A percentile compares a stretch with the other conserved stretches of the same genome.
These are phyloP conservation scores for Cyrtodaria siliqua DNA, from an alignment of 2,888 invertebrate genomes.

Conservation along the genomic window DNA sequence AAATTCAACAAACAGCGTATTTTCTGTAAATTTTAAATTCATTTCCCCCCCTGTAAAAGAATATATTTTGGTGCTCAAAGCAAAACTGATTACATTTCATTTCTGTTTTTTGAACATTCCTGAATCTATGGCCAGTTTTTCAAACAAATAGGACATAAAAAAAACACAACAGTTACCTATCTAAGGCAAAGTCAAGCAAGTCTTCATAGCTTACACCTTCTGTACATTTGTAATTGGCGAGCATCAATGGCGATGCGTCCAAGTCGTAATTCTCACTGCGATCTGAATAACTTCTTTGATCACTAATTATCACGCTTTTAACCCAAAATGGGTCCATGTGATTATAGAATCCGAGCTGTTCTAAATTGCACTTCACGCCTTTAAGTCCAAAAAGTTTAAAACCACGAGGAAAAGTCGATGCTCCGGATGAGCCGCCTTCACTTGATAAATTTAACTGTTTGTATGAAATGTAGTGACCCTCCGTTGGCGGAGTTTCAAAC, in stretches of 20 bases:
- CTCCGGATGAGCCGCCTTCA: constrained; percentile 62
- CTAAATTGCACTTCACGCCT: constrained; percentile 76
- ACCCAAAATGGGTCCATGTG: constrained; percentile 82
- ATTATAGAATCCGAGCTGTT: constrained; percentile 81
- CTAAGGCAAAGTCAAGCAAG: constrained; percentile 94
- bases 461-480: constrained; percentile 18
- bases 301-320: constrained; percentile 72
- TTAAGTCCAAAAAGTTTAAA: constrained; percentile 73
- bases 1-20: no score
- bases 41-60: no score
- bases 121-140: no score
- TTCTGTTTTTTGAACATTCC: no score
- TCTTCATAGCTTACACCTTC: constrained; percentile 96
- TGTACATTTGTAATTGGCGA: constrained; percentile 87
- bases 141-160: constrained; percentile 28
- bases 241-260: constrained; percentile 85
- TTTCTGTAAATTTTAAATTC: no score
- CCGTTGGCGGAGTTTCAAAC: constrained; percentile 59
- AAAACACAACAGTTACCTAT: constrained; percentile 86
- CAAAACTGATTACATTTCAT: no score
- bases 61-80: no score
- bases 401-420: constrained; percentile 72
- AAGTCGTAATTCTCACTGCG: constrained; percentile 84
- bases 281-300: constrained; percentile 64
- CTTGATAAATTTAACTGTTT: constrained; percentile 50